These are phyloP conservation scores for Odontesthes bonariensis DNA, from an alignment of 2,113 vertebrate species.

Conservation along the genomic window DNA sequence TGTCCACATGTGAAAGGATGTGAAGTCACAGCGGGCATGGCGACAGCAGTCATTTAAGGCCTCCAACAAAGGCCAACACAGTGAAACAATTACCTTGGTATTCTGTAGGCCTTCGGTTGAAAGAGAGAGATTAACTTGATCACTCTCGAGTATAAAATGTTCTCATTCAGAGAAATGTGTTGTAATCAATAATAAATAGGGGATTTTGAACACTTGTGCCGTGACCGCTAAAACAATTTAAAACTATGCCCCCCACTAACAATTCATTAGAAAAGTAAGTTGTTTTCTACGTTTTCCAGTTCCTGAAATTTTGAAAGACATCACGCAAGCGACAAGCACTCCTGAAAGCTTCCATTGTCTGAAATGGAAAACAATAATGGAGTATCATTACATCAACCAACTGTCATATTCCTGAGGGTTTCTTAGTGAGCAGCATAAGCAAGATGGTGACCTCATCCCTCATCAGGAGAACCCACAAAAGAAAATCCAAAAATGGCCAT, in stretches of 20 bases:
- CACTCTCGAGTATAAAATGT: slow-evolving; percentile 44
- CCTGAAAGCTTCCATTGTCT: slow-evolving; percentile 25
- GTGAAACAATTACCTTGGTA: slow-evolving; percentile 72
- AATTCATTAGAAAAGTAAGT: slow-evolving; percentile 40
- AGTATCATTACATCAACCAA: background rate
- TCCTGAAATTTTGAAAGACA: slow-evolving; percentile 30
- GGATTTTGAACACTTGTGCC: slow-evolving; percentile 16
- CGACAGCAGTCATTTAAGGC: slow-evolving; percentile 61
- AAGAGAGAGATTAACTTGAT: slow-evolving; percentile 43
- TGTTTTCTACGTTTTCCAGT: slow-evolving; percentile 49
- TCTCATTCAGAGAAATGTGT: slow-evolving; percentile 40
- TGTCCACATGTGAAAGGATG: slow-evolving; percentile 55
- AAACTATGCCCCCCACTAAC: slow-evolving; percentile 9
- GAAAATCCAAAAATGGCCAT: background rate
- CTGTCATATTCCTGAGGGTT: no score
- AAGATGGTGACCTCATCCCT: slow-evolving; percentile 18
- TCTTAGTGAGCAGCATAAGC: background rate
- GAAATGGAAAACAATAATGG: slow-evolving; percentile 43
- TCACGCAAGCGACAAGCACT: slow-evolving; percentile 28
- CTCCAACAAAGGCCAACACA: slow-evolving; percentile 59
- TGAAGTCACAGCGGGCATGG: slow-evolving; percentile 58
- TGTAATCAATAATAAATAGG: slow-evolving; percentile 58
- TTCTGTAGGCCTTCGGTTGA: slow-evolving; percentile 54
- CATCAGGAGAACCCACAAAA: background rate
- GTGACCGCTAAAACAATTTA: slow-evolving; percentile 10